phyloP scores from a whole-genome alignment of 2,888 invertebrate genomes.

The Erebia palarica region DNA sequence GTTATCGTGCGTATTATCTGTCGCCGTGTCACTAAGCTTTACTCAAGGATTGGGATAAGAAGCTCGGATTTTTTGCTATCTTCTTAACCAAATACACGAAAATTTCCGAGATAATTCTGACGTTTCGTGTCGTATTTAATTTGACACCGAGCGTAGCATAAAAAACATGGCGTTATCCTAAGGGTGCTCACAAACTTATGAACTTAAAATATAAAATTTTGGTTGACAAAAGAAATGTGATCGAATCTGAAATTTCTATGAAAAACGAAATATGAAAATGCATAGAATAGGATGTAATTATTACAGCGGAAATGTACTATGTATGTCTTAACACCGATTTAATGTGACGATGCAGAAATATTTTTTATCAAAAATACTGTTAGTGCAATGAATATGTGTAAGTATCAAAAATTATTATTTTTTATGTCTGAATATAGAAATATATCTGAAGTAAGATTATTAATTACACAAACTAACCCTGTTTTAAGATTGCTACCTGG shows the following conservation, averaged over 20 bases:
- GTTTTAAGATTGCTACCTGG: not conserved
- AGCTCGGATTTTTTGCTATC: conserved; percentile 56
- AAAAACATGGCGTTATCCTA: not conserved
- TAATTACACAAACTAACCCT: not conserved
- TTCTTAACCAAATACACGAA: conserved; percentile 47
- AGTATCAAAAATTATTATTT: not conserved
- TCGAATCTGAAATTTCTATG: not conserved
- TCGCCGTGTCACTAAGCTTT: conserved; percentile 55
- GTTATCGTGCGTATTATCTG: conserved; percentile 57
- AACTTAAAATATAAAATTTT: not conserved
- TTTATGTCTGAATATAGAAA: not conserved
- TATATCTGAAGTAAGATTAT: not conserved
- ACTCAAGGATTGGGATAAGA: conserved; percentile 52
- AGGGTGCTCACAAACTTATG: not conserved
- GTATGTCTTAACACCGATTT: no score
- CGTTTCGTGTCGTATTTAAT: conserved; percentile 24
- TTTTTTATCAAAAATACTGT: no score
- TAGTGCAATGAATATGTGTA: no score
- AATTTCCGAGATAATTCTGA: conserved; percentile 30
- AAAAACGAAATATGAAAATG: not conserved
- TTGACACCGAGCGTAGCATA: conserved; percentile 13
- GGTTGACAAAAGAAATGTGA: not conserved
- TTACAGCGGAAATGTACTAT: not conserved
- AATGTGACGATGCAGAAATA: no score
- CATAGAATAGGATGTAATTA: not conserved